Conservation (phyloP, 2,797 vertebrate species). For the Schizothorax lantsangensis region DNA sequence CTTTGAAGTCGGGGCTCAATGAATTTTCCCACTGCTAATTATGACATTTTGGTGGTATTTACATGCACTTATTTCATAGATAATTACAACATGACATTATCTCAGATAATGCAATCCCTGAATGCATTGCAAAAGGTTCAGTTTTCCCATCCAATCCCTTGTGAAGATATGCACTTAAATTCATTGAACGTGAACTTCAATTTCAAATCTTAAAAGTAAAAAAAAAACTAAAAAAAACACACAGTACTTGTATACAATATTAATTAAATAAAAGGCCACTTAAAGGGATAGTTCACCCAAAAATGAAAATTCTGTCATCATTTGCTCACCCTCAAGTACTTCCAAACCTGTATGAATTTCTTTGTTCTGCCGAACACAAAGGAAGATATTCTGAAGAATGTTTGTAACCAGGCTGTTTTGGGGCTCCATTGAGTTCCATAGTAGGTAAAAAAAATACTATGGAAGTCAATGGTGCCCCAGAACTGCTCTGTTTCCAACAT, state of each 20-base stretch:
- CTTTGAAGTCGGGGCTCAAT: neutral
- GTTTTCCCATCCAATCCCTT: neutral
- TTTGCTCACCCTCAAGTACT: too few relatives aligned
- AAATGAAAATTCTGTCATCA: too few relatives aligned
- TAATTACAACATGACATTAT: neutral
- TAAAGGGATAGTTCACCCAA: too few relatives aligned
- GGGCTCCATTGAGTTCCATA: too few relatives aligned
- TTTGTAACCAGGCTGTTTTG: too few relatives aligned
- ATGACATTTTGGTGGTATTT: neutral
- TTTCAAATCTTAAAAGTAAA: neutral
- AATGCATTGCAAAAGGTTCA: neutral
- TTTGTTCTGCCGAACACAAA: too few relatives aligned
- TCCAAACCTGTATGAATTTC: too few relatives aligned
- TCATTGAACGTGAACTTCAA: neutral
- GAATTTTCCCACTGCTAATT: neutral
- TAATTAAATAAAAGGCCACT: neutral
- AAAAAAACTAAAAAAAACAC: too few relatives aligned
- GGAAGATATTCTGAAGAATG: too few relatives aligned
- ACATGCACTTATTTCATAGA: neutral
- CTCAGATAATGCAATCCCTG: neutral
- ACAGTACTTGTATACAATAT: neutral
- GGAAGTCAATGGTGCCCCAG: too few relatives aligned
- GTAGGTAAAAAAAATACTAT: too few relatives aligned
- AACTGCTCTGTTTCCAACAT: too few relatives aligned
- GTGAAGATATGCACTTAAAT: neutral